Base-by-base conservation (phyloP, 1,140 invertebrate species). In the Drosophila parabipectinata region DNA sequence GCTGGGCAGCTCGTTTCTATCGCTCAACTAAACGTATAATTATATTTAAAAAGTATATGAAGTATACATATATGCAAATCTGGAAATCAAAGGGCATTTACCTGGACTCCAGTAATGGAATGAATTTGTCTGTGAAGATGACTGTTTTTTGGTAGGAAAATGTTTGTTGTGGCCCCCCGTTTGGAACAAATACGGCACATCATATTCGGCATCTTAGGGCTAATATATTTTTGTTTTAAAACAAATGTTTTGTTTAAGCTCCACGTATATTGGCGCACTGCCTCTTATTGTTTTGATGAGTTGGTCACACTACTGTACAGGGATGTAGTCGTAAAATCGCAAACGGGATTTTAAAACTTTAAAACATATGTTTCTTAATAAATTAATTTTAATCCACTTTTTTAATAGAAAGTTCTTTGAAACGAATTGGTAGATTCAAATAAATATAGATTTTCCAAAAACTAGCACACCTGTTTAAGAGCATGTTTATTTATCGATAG, bases 51-150 rank as follows among this genome's bases (percentile, higher is more conserved):
- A 18, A 28, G 21, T 32, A 51, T 4, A 8, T 39, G n/a, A n/a
- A n/a, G n/a, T n/a, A n/a, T n/a, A n/a, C n/a, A n/a, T 37, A 1
- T 8, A 50, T 18, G 12, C 64, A 7, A n/a, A 12, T 12, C 18
- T 39, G 4, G 18, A 8, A 44, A 3, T 8, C 12, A 6, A 2
- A n/a, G 6, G n/a, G 4, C 8, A 0, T n/a, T n/a, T 57, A 79
- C 77, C 69, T 62, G 21, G 8, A 79, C 39, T 24, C 63, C 63
- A 4, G 58, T 79, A 4, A 68, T 47, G 18, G 55, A 79, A 10
- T 41, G 55, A 37, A 79, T 63, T 59, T 79, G 71, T 0, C 30
- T 45, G 12, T 63, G 15, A 8, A 79, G 28, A 5, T 79, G 59
- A 0, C 41, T 7, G 41, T 79, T 79, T 4, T 37, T 24, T 0